Percentiles rank a stretch among this genome's conserved stretches.
Conservation (phyloP, 2,888 invertebrate species). For the Pseudococcus jackbeardsleyi region DNA sequence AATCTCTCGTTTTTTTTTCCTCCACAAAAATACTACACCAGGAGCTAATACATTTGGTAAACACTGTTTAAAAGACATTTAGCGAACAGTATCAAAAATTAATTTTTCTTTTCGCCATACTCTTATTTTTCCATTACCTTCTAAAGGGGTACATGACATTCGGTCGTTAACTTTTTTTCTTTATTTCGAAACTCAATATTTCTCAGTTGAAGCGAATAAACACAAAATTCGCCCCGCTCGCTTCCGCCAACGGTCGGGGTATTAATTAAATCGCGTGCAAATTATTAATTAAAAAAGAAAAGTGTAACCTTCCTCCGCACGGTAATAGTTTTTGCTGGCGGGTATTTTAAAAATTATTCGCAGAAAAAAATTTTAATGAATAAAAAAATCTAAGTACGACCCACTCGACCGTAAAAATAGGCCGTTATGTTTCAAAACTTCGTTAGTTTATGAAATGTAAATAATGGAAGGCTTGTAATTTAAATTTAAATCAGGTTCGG, state of each 20-base stretch:
- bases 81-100: slow-evolving; percentile 56
- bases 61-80: slow-evolving; percentile 55
- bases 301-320: slow-evolving; percentile 59
- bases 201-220: slow-evolving; percentile 62
- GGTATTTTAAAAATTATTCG: slow-evolving; percentile 63
- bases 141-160: slow-evolving; percentile 49
- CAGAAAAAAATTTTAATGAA: slow-evolving; percentile 56
- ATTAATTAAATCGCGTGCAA: slow-evolving; percentile 65
- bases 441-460: slow-evolving; percentile 62
- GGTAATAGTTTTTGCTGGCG: slow-evolving; percentile 63
- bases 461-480: slow-evolving; percentile 59
- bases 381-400: slow-evolving; percentile 58
- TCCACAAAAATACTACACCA: background rate
- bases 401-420: slow-evolving; percentile 60
- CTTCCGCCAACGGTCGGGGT: background rate
- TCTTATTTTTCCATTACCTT: slow-evolving; percentile 59
- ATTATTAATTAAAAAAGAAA: slow-evolving; percentile 64
- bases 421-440: slow-evolving; percentile 63
- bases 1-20: background rate
- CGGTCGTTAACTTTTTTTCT: slow-evolving; percentile 58
- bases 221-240: slow-evolving; percentile 37
- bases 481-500: slow-evolving; percentile 57
- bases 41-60: slow-evolving; percentile 36
- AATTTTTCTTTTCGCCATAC: slow-evolving; percentile 51
- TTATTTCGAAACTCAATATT: slow-evolving; percentile 63